Conservation (phyloP, 2,797 vertebrate genomes). For the Sarcoramphus papa region DNA sequence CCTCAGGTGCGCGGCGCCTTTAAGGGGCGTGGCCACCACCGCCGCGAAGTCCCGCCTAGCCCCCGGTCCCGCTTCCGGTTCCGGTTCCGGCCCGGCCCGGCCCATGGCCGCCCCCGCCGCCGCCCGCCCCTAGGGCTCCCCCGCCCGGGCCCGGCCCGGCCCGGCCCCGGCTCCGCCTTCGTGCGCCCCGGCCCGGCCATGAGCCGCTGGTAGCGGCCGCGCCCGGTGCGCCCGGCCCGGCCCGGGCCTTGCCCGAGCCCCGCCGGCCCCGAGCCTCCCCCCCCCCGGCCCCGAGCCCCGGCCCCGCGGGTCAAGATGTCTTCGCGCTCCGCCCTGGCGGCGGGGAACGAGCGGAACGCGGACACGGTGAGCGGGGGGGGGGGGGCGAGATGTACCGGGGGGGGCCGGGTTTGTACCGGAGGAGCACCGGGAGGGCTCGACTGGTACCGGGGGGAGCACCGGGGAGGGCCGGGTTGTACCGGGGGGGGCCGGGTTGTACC, state of each 20-base stretch:
- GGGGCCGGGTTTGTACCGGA: background rate
- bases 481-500: background rate
- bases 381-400: background rate
- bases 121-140: background rate
- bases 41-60: background rate
- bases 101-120: background rate
- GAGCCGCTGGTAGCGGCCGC: constrained; percentile 25
- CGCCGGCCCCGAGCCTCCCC: background rate
- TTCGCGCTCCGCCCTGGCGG: constrained; percentile 84
- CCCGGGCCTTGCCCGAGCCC: constrained; percentile 2
- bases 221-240: background rate
- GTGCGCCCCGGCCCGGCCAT: constrained; percentile 37
- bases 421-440: background rate
- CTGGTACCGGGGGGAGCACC: too few species aligned
- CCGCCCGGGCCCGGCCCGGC: background rate
- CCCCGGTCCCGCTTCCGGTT: background rate
- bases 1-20: background rate
- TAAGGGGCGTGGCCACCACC: background rate
- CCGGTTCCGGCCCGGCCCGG: background rate
- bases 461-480: too few species aligned
- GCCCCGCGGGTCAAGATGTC: constrained; percentile 74
- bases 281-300: background rate
- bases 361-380: constrained; percentile 80
- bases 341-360: constrained; percentile 84
- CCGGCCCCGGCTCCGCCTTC: background rate